A percentile compares a stretch with the other conserved stretches of the same genome.
Conservation (phyloP, 2,113 vertebrate genomes). For the Rhagologus leucostigma region DNA sequence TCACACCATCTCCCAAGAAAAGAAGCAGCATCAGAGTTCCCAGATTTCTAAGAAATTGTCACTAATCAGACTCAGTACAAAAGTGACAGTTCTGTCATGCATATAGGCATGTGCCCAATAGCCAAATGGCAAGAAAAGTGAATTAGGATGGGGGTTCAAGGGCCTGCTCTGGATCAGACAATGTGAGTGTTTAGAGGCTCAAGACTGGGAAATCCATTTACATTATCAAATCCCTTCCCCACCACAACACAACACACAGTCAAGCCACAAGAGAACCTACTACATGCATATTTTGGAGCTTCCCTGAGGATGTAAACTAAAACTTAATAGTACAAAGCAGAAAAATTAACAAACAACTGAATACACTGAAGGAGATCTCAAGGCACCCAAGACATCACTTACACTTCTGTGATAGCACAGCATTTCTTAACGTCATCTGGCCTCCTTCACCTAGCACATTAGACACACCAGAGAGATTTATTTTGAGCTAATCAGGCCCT, state of each 20-base stretch:
- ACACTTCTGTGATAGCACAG: not conserved
- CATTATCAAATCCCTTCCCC: not conserved
- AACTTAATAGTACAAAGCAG: not conserved
- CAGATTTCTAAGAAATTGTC: not conserved
- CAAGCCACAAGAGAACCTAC: not conserved
- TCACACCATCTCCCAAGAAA: not conserved
- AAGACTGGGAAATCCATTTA: not conserved
- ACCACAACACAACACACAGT: not conserved
- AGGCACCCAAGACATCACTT: not conserved
- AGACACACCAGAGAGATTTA: not conserved
- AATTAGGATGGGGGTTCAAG: not conserved
- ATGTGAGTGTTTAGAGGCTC: not conserved
- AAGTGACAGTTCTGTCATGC: not conserved
- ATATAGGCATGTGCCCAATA: not conserved
- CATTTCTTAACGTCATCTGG: not conserved
- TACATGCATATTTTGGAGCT: not conserved
- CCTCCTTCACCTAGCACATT: not conserved
- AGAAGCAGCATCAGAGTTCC: not conserved
- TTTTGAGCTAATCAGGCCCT: slow-evolving; percentile 4
- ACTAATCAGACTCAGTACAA: not conserved
- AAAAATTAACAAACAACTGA: not conserved
- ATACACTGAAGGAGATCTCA: not conserved
- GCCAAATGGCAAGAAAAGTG: not conserved
- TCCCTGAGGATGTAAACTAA: not conserved
- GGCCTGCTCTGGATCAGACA: not conserved